Evolutionary conservation across 2,113 vertebrate species (phyloP).

Genomic region (Ascaphus truei): DNA sequence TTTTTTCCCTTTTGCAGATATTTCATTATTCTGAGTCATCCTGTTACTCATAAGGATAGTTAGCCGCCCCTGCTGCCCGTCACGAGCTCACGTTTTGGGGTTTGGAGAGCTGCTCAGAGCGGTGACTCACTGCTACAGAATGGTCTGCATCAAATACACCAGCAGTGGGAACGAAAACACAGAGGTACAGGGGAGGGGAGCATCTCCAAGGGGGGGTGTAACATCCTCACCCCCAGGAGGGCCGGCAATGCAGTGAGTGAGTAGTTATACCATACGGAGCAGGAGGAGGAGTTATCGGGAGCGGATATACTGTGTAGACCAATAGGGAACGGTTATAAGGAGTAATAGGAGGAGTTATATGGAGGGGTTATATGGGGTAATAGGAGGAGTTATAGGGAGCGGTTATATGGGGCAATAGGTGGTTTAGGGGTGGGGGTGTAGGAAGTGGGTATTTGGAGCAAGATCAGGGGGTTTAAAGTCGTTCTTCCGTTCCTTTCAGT

Average conservation of each 20-base stretch:
- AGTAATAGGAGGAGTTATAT: not conserved
- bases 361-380: not conserved
- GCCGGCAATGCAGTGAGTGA: not conserved
- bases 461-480: no score
- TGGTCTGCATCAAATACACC: slow-evolving; percentile 18
- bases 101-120: no score
- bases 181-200: not conserved
- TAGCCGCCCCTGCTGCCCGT: not conserved
- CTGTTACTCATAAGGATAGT: not conserved
- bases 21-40: slow-evolving; percentile 26
- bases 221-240: not conserved
- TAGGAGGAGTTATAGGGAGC: not conserved
- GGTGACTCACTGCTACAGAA: slow-evolving; percentile 31
- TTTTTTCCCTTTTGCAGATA: slow-evolving; percentile 11
- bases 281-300: not conserved
- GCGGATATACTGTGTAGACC: no score
- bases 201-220: not conserved
- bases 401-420: not conserved
- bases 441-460: no score
- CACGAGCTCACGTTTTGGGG: slow-evolving; percentile 28
- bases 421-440: no score
- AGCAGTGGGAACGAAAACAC: not conserved
- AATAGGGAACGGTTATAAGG: no score
- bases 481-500: no score
- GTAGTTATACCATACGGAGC: not conserved